phyloP scores from a whole-genome alignment of 2,888 invertebrate species.

The Agrypnus murinus region DNA sequence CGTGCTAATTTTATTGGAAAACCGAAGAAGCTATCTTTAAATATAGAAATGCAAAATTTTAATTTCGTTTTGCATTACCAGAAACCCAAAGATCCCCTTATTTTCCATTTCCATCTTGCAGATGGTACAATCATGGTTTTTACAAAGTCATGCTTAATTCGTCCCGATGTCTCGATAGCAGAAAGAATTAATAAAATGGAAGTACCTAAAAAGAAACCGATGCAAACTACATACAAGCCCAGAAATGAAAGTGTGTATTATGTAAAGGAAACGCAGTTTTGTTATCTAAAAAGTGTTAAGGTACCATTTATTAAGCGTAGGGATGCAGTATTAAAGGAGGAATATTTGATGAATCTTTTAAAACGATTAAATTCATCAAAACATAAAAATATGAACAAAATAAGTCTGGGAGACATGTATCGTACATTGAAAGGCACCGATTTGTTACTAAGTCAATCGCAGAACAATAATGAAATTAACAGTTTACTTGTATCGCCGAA shows the following conservation, averaged over 20 bases:
- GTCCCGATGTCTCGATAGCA: neutral
- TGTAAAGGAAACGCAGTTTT: neutral
- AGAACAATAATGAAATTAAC: no score
- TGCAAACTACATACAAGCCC: neutral
- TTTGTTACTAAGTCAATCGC: no score
- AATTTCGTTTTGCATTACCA: slow-evolving; percentile 13
- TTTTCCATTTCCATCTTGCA: slow-evolving; percentile 34
- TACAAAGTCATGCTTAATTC: slow-evolving; percentile 18
- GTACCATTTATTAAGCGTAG: neutral
- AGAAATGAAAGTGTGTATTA: slow-evolving; percentile 7
- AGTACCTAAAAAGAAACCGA: no score
- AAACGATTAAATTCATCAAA: no score
- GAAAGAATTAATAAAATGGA: slow-evolving; percentile 24
- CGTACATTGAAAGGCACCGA: no score
- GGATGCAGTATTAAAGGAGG: no score
- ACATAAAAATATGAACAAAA: no score
- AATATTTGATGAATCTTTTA: no score
- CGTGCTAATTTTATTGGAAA: slow-evolving; percentile 23
- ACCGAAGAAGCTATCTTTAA: slow-evolving; percentile 18
- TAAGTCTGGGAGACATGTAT: no score
- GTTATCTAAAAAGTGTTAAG: slow-evolving; percentile 1
- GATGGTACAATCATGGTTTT: slow-evolving; percentile 43
- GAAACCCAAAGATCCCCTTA: slow-evolving; percentile 27
- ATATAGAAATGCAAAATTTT: neutral
- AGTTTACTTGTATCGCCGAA: no score